Percentiles rank a stretch among this genome's conserved stretches.
These are phyloP conservation scores for Eubasilissa regina DNA, from an alignment of 1,140 invertebrate species.

Conservation along the genomic window DNA sequence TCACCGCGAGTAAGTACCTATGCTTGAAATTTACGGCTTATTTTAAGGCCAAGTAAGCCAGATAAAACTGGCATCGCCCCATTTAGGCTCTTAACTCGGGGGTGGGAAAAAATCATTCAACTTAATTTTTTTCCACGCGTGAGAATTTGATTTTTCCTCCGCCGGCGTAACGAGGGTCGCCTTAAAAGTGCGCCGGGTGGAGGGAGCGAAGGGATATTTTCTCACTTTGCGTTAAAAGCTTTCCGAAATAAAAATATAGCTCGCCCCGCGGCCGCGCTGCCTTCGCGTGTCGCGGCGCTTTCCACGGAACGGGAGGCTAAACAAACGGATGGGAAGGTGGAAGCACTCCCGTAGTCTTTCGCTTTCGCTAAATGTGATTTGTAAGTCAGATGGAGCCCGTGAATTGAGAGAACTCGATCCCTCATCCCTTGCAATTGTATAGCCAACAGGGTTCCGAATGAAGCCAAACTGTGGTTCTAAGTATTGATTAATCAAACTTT, in stretches of 20 bases:
- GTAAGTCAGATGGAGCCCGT: not conserved
- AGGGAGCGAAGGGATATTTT: slow-evolving; percentile 31
- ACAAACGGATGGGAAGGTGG: not conserved
- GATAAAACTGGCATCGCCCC: slow-evolving; percentile 43
- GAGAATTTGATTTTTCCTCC: slow-evolving; percentile 46
- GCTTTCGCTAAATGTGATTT: slow-evolving; percentile 6
- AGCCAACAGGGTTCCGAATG: no score
- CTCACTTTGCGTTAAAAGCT: slow-evolving; percentile 50
- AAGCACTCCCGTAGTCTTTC: not conserved
- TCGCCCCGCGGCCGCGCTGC: slow-evolving; percentile 5
- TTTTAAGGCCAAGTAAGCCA: slow-evolving; percentile 49
- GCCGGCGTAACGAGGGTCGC: slow-evolving; percentile 46
- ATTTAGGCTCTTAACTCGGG: slow-evolving; percentile 22
- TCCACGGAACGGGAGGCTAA: not conserved
- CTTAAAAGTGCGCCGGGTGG: slow-evolving; percentile 28
- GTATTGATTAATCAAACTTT: no score
- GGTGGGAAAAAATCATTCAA: slow-evolving; percentile 47
- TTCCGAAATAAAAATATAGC: slow-evolving; percentile 55
- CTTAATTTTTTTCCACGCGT: slow-evolving; percentile 49
- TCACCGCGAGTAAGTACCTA: not conserved
- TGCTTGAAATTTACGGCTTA: slow-evolving; percentile 41
- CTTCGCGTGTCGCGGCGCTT: slow-evolving; percentile 3
- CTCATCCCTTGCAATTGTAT: no score
- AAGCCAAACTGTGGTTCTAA: no score
- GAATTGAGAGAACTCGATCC: no score